Evolutionary conservation across 2,797 vertebrate genomes (phyloP).

Genomic region (Danio aesculapii): DNA sequence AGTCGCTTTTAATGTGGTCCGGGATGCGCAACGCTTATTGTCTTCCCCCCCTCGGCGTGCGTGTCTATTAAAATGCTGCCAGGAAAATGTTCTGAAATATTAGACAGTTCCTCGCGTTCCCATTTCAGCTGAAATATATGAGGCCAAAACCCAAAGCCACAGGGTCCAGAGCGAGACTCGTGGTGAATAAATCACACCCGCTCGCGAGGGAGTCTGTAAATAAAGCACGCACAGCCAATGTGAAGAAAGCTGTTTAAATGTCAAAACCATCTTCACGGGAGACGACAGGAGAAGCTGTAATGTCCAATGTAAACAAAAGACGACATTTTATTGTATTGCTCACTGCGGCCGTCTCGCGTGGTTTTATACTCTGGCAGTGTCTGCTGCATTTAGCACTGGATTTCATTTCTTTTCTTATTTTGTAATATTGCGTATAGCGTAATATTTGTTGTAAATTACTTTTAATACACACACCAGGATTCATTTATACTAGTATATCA

Average conservation of each 20-base stretch:
- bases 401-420: background rate
- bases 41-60: conserved; percentile 66
- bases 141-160: conserved; percentile 58
- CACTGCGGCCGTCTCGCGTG: conserved; percentile 30
- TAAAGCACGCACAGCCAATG: conserved; percentile 64
- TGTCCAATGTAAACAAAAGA: conserved; percentile 40
- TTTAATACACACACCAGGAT: too few species aligned
- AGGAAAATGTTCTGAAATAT: conserved; percentile 72
- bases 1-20: conserved; percentile 77
- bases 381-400: background rate
- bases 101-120: conserved; percentile 39
- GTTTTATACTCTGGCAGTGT: background rate
- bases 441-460: too few species aligned
- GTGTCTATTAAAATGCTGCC: conserved; percentile 71
- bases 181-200: conserved; percentile 73
- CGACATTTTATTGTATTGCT: conserved; percentile 65
- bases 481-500: too few species aligned
- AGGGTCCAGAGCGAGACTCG: conserved; percentile 68
- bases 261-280: conserved; percentile 72
- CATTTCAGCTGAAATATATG: conserved; percentile 54
- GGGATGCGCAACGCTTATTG: conserved; percentile 75
- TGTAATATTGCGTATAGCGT: too few species aligned
- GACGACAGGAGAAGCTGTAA: conserved; percentile 55
- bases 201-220: conserved; percentile 36
- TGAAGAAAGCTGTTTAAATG: conserved; percentile 81